Conservation (phyloP, 2,888 invertebrate genomes). For the Ceriagrion tenellum region DNA sequence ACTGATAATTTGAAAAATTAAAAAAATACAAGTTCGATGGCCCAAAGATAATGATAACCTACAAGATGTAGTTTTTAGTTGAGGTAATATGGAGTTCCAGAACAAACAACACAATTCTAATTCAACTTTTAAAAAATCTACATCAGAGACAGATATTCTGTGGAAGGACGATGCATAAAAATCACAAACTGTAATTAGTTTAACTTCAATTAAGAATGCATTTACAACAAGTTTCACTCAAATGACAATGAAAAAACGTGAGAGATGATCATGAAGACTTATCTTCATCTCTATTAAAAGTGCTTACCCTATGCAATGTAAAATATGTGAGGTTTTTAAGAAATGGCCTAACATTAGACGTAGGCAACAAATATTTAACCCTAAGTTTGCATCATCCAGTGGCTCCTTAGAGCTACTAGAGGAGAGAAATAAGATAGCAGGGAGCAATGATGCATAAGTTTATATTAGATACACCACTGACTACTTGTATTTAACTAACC, state of each 20-base stretch:
- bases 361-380: slow-evolving; percentile 14
- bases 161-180: not conserved
- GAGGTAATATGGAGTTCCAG: slow-evolving; percentile 42
- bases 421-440: not conserved
- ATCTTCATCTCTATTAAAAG: not conserved
- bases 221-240: not conserved
- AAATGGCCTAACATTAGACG: not conserved
- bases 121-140: not conserved
- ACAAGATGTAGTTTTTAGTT: slow-evolving; percentile 28
- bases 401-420: not conserved
- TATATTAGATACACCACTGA: not conserved
- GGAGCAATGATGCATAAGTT: not conserved
- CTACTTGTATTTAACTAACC: not conserved
- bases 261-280: not conserved
- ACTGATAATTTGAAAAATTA: not conserved
- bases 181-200: not conserved
- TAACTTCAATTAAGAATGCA: not conserved
- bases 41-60: slow-evolving; percentile 41
- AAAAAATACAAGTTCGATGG: slow-evolving; percentile 38
- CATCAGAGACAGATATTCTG: not conserved
- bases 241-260: not conserved
- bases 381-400: not conserved
- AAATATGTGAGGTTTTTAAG: not conserved
- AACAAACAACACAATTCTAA: not conserved
- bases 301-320: slow-evolving; percentile 1